A percentile compares a stretch with the other conserved stretches of the same genome.
These are phyloP conservation scores for Harpagoxenus sublaevis DNA, from an alignment of 2,888 invertebrate species.

Conservation along the genomic window DNA sequence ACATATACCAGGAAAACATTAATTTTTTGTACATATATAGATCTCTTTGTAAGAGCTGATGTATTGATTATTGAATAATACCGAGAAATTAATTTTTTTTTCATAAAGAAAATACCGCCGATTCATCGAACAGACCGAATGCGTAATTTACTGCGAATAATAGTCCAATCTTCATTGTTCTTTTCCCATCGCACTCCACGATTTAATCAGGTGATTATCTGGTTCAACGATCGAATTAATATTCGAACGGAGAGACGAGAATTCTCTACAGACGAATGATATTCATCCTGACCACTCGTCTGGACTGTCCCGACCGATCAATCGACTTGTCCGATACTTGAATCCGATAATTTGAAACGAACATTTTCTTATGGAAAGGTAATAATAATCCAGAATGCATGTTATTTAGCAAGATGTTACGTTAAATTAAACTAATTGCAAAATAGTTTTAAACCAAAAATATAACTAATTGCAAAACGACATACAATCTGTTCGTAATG, in stretches of 20 bases:
- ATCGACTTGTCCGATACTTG: conserved; percentile 30
- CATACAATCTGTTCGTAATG: background rate
- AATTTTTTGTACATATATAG: background rate
- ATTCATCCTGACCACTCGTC: conserved; percentile 41
- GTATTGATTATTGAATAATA: conserved; percentile 35
- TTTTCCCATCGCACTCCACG: conserved; percentile 34
- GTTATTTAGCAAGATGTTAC: background rate
- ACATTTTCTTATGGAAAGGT: conserved; percentile 1
- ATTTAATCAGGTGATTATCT: conserved; percentile 73
- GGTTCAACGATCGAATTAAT: conserved; percentile 68
- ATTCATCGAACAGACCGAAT: conserved; percentile 64
- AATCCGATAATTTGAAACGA: conserved; percentile 11
- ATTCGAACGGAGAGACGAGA: conserved; percentile 59
- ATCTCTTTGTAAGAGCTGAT: background rate
- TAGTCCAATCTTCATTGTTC: conserved; percentile 60
- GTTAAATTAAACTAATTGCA: background rate
- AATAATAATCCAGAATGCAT: background rate
- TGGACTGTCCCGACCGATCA: conserved; percentile 23
- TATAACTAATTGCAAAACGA: background rate
- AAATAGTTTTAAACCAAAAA: background rate
- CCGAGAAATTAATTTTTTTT: conserved; percentile 67
- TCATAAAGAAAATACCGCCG: conserved; percentile 59
- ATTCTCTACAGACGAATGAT: conserved; percentile 39
- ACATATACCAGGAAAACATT: conserved; percentile 1
- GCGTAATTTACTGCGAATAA: conserved; percentile 73